A percentile compares a stretch with the other conserved stretches of the same genome.
These are phyloP conservation scores for Luidia sarsii DNA, from an alignment of 53 echinoderm and acorn worm genomes.

Conservation along the genomic window DNA sequence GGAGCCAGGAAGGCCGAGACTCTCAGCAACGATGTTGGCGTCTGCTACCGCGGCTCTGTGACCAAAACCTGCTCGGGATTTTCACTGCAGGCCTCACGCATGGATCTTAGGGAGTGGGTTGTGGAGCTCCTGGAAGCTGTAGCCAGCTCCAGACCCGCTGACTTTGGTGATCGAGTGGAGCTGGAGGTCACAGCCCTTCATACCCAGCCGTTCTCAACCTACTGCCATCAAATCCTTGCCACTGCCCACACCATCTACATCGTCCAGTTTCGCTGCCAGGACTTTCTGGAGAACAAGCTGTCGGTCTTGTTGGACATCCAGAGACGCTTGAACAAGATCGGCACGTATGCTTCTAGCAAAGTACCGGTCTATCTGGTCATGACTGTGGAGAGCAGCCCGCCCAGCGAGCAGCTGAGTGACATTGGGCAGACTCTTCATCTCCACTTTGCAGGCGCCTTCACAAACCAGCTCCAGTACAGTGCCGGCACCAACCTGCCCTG, in stretches of 20 bases:
- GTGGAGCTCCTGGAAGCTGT: constrained; percentile 1
- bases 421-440: constrained; percentile 15
- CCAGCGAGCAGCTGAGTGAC: not conserved
- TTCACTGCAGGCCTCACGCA: not conserved
- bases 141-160: not conserved
- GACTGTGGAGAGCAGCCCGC: not conserved
- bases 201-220: constrained; percentile 16
- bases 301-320: constrained; percentile 47
- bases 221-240: constrained; percentile 35
- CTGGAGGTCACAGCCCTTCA: constrained; percentile 41
- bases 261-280: constrained; percentile 31
- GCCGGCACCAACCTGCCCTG: constrained; percentile 30
- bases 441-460: constrained; percentile 21
- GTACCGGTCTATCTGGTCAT: constrained; percentile 47
- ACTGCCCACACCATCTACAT: constrained; percentile 56
- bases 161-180: constrained; percentile 9
- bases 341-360: constrained; percentile 36
- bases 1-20: not conserved
- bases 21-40: not conserved
- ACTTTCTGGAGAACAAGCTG: constrained; percentile 16
- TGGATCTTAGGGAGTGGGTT: not conserved
- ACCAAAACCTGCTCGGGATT: not conserved
- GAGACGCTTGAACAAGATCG: constrained; percentile 36
- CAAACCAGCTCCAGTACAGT: constrained; percentile 49
- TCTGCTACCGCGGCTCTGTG: constrained; percentile 15